Evolutionary conservation across 2,113 vertebrate species (phyloP).

Genomic region (Typhlomys cinereus): DNA sequence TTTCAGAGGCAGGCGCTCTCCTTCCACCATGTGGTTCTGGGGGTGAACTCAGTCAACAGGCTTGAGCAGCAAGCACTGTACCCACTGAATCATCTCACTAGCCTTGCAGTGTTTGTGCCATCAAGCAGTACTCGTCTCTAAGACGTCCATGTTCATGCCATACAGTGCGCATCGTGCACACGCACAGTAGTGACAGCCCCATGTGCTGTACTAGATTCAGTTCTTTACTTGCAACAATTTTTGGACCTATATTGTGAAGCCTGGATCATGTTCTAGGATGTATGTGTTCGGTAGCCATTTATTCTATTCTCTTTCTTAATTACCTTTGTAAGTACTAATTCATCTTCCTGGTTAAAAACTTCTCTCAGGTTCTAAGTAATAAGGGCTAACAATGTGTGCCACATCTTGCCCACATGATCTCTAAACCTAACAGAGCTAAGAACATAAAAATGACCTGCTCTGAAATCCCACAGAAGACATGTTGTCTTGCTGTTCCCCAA

Average conservation of each 20-base stretch:
- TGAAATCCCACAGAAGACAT: neutral
- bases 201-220: slow-evolving; percentile 59
- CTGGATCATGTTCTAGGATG: slow-evolving; percentile 55
- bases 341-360: slow-evolving; percentile 45
- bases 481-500: neutral
- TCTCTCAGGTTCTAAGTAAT: slow-evolving; percentile 17
- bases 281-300: slow-evolving; percentile 51
- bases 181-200: neutral
- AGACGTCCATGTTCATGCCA: neutral
- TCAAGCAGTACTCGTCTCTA: neutral
- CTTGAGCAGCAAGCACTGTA: too few relatives aligned
- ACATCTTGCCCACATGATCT: neutral
- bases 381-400: neutral
- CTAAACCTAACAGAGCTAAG: neutral
- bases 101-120: too few relatives aligned
- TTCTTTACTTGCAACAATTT: slow-evolving; percentile 60
- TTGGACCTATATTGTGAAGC: slow-evolving; percentile 59
- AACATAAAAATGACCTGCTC: neutral
- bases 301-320: slow-evolving; percentile 59
- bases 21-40: too few relatives aligned
- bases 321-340: slow-evolving; percentile 66
- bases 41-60: too few relatives aligned
- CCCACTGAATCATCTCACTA: too few relatives aligned
- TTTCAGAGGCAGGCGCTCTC: too few relatives aligned
- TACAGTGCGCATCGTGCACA: neutral